A percentile compares a stretch with the other conserved stretches of the same genome.
phyloP scores from a whole-genome alignment of 2,113 vertebrate genomes.

The Tylochromis polylepis region DNA sequence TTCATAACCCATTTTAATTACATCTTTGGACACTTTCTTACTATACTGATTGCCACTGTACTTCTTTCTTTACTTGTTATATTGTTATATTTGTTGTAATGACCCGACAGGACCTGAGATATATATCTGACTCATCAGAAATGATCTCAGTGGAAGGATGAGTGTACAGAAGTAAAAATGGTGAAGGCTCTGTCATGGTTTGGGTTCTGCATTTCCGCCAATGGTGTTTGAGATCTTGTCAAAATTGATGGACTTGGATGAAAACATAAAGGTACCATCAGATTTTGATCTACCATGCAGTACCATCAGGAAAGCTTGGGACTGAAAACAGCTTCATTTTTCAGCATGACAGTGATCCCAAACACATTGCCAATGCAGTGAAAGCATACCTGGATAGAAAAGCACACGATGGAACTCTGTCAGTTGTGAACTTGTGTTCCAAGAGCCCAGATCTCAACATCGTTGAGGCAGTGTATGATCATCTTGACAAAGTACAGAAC shows the following conservation, averaged over 20 bases:
- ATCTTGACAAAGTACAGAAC: neutral
- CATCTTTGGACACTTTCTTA: neutral
- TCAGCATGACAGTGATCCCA: neutral
- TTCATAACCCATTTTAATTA: neutral
- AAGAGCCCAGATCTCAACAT: neutral
- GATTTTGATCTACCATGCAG: neutral
- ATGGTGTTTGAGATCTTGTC: neutral
- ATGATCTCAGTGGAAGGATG: neutral
- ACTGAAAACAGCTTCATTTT: neutral
- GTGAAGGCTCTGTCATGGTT: neutral
- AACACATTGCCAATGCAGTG: neutral
- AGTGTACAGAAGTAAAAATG: neutral
- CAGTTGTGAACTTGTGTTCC: neutral
- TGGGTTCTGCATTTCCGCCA: accelerated
- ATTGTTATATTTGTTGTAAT: neutral
- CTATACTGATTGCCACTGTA: neutral
- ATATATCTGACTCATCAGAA: neutral
- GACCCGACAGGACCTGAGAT: neutral
- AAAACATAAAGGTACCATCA: neutral
- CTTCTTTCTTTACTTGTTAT: neutral
- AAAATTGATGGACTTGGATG: neutral
- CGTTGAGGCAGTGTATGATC: neutral
- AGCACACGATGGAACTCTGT: neutral
- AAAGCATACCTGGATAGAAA: neutral
- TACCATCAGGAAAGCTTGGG: neutral